Base-by-base conservation (phyloP, 1,140 invertebrate genomes). In the Calosoma granatense region DNA sequence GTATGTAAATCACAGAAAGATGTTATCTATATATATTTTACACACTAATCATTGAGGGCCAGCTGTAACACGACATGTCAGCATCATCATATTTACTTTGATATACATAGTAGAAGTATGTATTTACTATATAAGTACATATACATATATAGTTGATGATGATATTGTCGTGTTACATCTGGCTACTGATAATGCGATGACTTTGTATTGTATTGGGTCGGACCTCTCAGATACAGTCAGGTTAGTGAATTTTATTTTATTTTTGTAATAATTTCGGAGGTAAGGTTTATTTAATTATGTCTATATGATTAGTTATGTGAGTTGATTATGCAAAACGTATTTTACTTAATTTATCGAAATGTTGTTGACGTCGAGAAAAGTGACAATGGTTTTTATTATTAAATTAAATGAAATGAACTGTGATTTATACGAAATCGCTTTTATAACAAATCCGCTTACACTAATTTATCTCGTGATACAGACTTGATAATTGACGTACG, bases 1-100 rank as follows among this genome's bases (percentile, higher is more conserved):
- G 59, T 61, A 63, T 61, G 61, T 63, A 63, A 63, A 60, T 63
- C 15, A 47, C 15, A 11, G 15, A 47, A 47, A 9, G 41, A 47
- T 47, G 14, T 30, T n/a, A n/a, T n/a, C n/a, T n/a, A n/a, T n/a
- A n/a, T 30, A 30, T 30, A 12, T 12, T 47, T 47, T 11, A 47
- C 17, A 12, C 41, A 47, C 41, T 47, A 47, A 47, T 47, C 4
- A 11, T 12, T 17, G 41, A 47, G 4, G 41, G 41, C 15, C 3
- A 9, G 9, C 4, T 47, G 41, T 17, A 47, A 47, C 41, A 47
- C 17, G 4, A 47, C 26, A 14, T 30, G 26, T 4, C 6, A 30
- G n/a, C n/a, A n/a, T n/a, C n/a, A n/a, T n/a, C n/a, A n/a, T 6
- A 30, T 30, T 30, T 30, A 30, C 26, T 30, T 30, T 30, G 14